phyloP scores from a whole-genome alignment of 1,140 invertebrate genomes.

The Drosophila saltans region DNA sequence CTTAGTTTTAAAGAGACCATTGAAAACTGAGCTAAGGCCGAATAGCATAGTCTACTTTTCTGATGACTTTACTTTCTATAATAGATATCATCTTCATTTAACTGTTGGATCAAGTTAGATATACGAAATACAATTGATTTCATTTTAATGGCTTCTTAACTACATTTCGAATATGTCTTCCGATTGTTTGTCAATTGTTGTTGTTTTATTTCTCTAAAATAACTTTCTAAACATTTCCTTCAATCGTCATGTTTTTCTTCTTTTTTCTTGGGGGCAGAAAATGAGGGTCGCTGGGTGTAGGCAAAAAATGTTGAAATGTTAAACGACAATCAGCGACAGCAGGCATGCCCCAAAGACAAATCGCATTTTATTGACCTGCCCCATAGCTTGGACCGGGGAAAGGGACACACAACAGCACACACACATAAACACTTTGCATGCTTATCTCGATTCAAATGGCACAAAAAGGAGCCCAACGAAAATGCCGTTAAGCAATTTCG shows the following conservation, averaged over 20 bases:
- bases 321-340: conserved; percentile 41
- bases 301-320: conserved; percentile 32
- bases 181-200: not conserved
- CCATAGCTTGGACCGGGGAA: not conserved
- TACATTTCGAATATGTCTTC: not conserved
- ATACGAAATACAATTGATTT: too few relatives aligned
- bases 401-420: not conserved
- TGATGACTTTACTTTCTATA: too few relatives aligned
- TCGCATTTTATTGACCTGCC: conserved; percentile 45
- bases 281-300: not conserved
- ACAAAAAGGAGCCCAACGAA: not conserved
- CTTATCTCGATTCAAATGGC: conserved; percentile 52
- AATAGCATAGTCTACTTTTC: too few relatives aligned
- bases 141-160: not conserved
- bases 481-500: conserved; percentile 63
- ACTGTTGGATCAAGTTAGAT: too few relatives aligned
- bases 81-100: too few relatives aligned
- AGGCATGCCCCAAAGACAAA: conserved; percentile 18
- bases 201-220: conserved; percentile 8
- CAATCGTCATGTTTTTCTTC: not conserved
- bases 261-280: too few relatives aligned
- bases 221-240: conserved; percentile 15
- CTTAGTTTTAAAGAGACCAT: too few relatives aligned
- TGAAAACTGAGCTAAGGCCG: too few relatives aligned
- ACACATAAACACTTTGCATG: conserved; percentile 49